Conservation (phyloP, 92 coral and sea anemone species). For the Desmophyllum pertusum region DNA sequence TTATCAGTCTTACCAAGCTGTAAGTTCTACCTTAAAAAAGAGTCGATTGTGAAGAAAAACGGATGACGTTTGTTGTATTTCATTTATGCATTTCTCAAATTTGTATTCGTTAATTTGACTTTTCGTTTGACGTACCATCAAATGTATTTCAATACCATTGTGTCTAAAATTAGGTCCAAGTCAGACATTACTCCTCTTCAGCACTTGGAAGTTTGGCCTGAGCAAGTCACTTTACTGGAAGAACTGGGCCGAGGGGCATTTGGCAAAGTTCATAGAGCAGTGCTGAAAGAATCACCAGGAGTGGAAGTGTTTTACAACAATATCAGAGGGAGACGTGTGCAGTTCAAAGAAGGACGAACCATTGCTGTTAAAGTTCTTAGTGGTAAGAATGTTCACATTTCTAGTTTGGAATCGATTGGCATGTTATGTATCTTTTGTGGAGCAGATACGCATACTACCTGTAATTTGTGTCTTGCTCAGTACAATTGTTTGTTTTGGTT, state of each 20-base stretch:
- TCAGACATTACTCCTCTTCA: constrained; percentile 7
- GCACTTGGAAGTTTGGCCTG: not conserved
- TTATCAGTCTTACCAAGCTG: too few species aligned
- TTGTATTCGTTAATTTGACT: not conserved
- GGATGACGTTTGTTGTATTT: too few species aligned
- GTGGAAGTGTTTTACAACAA: not conserved
- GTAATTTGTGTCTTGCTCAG: too few species aligned
- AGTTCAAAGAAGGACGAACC: not conserved
- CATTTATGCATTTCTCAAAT: not conserved
- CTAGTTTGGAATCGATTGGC: not conserved
- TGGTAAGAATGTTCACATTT: not conserved
- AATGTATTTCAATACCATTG: not conserved
- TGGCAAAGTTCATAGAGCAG: constrained; percentile 5
- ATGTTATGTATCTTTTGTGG: not conserved
- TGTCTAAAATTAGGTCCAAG: not conserved
- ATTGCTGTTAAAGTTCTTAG: constrained; percentile 13
- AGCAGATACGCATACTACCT: not conserved
- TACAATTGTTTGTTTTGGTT: too few species aligned
- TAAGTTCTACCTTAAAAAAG: too few species aligned
- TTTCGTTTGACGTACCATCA: not conserved
- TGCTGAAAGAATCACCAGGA: constrained; percentile 7
- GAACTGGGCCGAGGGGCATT: constrained; percentile 20
- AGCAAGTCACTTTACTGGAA: constrained; percentile 10
- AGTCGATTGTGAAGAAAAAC: too few species aligned
- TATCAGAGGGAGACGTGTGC: constrained; percentile 1